phyloP scores from a whole-genome alignment of 2,888 invertebrate genomes.

The Zelleria hepariella region DNA sequence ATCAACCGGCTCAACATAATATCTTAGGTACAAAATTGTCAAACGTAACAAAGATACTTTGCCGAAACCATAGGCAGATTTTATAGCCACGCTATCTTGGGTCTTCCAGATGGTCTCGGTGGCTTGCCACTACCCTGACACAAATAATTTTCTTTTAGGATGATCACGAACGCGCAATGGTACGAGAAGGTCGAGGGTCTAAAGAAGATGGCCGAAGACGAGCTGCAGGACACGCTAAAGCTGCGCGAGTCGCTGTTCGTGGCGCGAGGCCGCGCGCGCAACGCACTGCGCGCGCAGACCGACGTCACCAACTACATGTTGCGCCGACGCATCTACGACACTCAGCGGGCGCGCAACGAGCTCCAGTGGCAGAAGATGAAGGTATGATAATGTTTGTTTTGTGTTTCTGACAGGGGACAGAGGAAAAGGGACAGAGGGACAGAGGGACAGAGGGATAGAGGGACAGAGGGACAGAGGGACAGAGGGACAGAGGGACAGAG shows the following conservation, averaged over 20 bases:
- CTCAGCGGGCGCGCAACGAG: slow-evolving; percentile 87
- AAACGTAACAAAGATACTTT: too few relatives aligned
- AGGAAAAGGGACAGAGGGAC: background rate
- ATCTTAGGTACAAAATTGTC: too few relatives aligned
- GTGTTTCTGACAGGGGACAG: background rate
- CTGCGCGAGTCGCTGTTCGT: slow-evolving; percentile 86
- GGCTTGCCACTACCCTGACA: too few relatives aligned
- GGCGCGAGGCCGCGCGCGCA: slow-evolving; percentile 82
- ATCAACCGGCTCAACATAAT: too few relatives aligned
- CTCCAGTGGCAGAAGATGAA: slow-evolving; percentile 90
- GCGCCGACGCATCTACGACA: slow-evolving; percentile 90
- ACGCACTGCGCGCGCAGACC: slow-evolving; percentile 84
- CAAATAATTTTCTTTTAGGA: slow-evolving; percentile 26
- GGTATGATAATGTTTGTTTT: slow-evolving; percentile 33
- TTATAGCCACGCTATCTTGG: too few relatives aligned
- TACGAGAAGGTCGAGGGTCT: slow-evolving; percentile 81
- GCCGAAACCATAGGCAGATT: too few relatives aligned
- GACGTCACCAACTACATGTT: slow-evolving; percentile 89
- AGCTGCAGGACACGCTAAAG: slow-evolving; percentile 82
- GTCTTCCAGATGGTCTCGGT: too few relatives aligned
- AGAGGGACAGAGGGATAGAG: background rate
- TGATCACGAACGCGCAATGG: slow-evolving; percentile 87
- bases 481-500: slow-evolving; percentile 2
- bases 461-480: slow-evolving; percentile 3
- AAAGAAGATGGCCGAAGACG: slow-evolving; percentile 83